These are phyloP conservation scores for Catocala nupta DNA, from an alignment of 2,888 invertebrate genomes.

Conservation along the genomic window DNA sequence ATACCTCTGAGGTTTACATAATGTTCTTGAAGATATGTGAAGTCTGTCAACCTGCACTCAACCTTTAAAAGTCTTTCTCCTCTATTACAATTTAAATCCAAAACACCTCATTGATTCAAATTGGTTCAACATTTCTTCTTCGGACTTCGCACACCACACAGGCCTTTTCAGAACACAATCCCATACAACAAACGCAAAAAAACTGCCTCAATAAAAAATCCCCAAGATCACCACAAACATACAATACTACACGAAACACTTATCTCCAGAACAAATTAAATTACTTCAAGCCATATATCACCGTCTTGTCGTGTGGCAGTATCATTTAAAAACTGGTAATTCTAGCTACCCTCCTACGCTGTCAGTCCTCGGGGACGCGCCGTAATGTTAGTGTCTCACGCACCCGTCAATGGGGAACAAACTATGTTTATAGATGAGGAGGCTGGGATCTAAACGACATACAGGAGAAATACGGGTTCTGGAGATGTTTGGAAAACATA, in stretches of 20 bases:
- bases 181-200: too few relatives aligned
- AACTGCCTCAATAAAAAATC: too few relatives aligned
- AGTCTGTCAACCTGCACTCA: too few relatives aligned
- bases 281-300: constrained; percentile 9
- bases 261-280: constrained; percentile 9
- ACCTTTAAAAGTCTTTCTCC: too few relatives aligned
- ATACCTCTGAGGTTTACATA: too few relatives aligned
- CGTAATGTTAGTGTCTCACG: constrained; percentile 48
- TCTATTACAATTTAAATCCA: too few relatives aligned
- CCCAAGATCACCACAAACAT: neutral
- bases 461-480: neutral
- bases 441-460: constrained; percentile 21
- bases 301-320: constrained; percentile 4
- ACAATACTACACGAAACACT: neutral
- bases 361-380: constrained; percentile 36
- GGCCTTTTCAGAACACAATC: too few relatives aligned
- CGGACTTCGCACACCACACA: too few relatives aligned
- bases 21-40: too few relatives aligned
- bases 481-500: neutral
- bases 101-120: too few relatives aligned
- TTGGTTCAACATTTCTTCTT: too few relatives aligned
- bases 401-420: constrained; percentile 29
- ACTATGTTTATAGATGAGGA: constrained; percentile 46
- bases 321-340: constrained; percentile 26
- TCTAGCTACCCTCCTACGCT: constrained; percentile 11